These are phyloP conservation scores for Suricata suricatta DNA, from an alignment of 2,113 vertebrate genomes.

Conservation along the genomic window DNA sequence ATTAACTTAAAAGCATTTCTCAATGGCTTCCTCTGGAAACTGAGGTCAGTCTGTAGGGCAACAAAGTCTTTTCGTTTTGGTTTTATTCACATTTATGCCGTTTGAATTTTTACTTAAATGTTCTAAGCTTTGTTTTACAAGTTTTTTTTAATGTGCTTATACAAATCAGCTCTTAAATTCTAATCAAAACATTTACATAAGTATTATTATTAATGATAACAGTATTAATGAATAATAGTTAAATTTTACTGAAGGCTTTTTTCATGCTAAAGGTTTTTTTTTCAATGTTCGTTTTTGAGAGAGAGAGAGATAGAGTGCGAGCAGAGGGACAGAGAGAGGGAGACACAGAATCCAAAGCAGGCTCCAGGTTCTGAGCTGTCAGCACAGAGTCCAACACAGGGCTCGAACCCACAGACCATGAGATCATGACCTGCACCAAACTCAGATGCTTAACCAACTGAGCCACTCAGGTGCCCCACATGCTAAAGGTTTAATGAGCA, in stretches of 20 bases:
- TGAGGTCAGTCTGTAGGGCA: neutral
- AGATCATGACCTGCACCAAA: no score
- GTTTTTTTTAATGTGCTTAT: neutral
- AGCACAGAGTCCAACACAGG: no score
- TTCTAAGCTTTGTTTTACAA: neutral
- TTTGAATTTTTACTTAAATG: constrained; percentile 35
- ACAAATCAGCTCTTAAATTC: neutral
- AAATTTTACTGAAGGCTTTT: constrained; percentile 13
- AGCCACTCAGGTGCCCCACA: no score
- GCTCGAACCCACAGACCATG: no score
- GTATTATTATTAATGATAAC: neutral
- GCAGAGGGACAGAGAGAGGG: no score
- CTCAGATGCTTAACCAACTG: no score
- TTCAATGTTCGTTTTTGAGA: no score
- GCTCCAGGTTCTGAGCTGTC: no score
- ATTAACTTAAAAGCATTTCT: constrained; percentile 7
- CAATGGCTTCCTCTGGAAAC: constrained; percentile 4
- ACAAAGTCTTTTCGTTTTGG: neutral
- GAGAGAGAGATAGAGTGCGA: no score
- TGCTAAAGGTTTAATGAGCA: neutral
- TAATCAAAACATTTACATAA: neutral
- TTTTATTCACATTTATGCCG: neutral
- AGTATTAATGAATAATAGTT: constrained; percentile 32
- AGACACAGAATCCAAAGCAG: no score
- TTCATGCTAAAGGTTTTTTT: neutral